Evolutionary conservation across 2,797 vertebrate genomes (phyloP).

Genomic region (Karalla daura): DNA sequence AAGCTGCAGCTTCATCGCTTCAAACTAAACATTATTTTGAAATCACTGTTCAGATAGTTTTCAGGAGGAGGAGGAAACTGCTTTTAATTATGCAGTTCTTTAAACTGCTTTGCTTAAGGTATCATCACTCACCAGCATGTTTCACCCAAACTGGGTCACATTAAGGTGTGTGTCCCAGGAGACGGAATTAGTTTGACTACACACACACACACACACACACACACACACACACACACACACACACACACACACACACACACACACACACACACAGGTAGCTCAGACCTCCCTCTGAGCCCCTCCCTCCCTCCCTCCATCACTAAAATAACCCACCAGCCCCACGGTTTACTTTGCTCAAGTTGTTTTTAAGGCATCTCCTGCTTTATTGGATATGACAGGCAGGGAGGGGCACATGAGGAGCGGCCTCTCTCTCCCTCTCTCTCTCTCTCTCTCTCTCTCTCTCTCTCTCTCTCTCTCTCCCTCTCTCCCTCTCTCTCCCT

Average conservation of each 20-base stretch:
- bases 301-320: neutral
- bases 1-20: constrained; percentile 9
- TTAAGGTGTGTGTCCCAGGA: constrained; percentile 1
- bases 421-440: no score
- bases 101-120: constrained; percentile 39
- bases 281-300: neutral
- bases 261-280: constrained; percentile 20
- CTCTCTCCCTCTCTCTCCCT: no score
- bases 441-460: no score
- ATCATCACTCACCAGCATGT: constrained; percentile 18
- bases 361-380: constrained; percentile 11
- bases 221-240: constrained; percentile 44
- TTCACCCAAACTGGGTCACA: constrained; percentile 47
- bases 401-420: neutral
- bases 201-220: constrained; percentile 41
- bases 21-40: constrained; percentile 47
- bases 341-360: neutral
- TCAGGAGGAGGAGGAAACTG: constrained; percentile 22
- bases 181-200: constrained; percentile 52
- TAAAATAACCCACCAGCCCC: neutral
- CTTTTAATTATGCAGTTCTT: constrained; percentile 30
- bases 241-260: constrained; percentile 49
- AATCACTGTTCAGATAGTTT: constrained; percentile 24
- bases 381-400: constrained; percentile 22
- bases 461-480: no score